Evolutionary conservation across 2,797 vertebrate genomes (phyloP).

Genomic region (Sebastes hubbsi): DNA sequence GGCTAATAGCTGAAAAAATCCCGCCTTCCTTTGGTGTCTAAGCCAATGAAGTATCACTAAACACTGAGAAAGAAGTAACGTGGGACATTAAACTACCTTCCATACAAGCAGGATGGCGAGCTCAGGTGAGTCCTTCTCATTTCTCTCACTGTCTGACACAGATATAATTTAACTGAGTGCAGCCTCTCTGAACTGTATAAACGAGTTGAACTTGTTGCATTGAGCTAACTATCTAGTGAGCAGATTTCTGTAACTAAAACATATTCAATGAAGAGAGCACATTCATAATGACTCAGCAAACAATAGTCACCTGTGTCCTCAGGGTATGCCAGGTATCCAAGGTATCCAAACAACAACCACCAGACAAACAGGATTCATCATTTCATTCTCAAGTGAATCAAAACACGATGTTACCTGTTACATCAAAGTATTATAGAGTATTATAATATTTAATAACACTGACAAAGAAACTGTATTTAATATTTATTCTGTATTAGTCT

Average conservation of each 20-base stretch:
- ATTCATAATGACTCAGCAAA: conserved; percentile 39
- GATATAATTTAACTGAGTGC: not conserved
- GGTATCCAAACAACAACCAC: not conserved
- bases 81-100: not conserved
- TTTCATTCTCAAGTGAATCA: not conserved
- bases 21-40: conserved; percentile 7
- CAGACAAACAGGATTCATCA: not conserved
- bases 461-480: too few species aligned
- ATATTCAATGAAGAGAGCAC: not conserved
- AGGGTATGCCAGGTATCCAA: fast-evolving
- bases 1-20: not conserved
- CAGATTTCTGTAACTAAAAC: not conserved
- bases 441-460: too few species aligned
- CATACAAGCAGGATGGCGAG: conserved; percentile 27
- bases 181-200: not conserved
- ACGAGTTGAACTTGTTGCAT: not conserved
- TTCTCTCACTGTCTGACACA: not conserved
- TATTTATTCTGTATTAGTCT: not conserved
- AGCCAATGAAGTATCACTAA: conserved; percentile 31
- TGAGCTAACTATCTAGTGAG: too few species aligned
- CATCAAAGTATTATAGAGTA: not conserved
- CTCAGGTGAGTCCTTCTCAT: conserved; percentile 39
- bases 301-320: not conserved
- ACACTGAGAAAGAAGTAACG: not conserved
- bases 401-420: not conserved